Evolutionary conservation across 1,140 invertebrate species (phyloP).

Genomic region (Drosophila busckii): DNA sequence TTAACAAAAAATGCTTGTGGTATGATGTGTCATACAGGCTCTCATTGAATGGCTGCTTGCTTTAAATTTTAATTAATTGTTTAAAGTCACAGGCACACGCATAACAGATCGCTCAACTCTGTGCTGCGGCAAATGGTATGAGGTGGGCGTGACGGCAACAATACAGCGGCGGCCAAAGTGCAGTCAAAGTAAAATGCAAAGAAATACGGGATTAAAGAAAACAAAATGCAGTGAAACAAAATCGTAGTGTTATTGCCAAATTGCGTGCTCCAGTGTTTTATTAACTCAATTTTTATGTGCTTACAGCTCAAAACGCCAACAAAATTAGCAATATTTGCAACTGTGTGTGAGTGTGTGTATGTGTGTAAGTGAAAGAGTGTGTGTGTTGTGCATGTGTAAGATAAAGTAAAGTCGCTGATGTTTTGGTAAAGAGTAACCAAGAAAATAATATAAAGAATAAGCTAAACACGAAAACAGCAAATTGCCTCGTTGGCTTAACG

Average conservation of each 20-base stretch:
- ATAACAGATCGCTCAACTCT: conserved; percentile 22
- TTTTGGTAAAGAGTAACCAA: conserved; percentile 25
- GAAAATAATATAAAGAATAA: conserved; percentile 27
- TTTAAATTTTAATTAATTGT: conserved; percentile 6
- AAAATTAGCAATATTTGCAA: conserved; percentile 21
- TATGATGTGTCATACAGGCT: no score
- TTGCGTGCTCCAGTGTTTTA: conserved; percentile 28
- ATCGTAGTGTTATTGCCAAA: conserved; percentile 20
- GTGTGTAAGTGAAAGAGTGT: conserved; percentile 15
- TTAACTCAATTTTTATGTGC: conserved; percentile 33
- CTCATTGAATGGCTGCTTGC: neutral
- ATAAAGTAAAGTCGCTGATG: conserved; percentile 33
- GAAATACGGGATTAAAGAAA: conserved; percentile 25
- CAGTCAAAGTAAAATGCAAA: conserved; percentile 30
- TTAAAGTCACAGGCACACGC: conserved; percentile 21
- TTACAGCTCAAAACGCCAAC: conserved; percentile 32
- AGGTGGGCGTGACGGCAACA: conserved; percentile 32
- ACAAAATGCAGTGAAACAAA: conserved; percentile 23
- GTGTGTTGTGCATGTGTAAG: conserved; percentile 12
- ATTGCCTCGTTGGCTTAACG: conserved; percentile 38
- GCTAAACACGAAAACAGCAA: conserved; percentile 10
- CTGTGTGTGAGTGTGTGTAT: conserved; percentile 7
- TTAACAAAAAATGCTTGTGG: neutral
- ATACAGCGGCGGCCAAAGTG: conserved; percentile 2
- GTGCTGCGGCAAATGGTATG: conserved; percentile 19